Percentiles rank a stretch among this genome's conserved stretches.
These are phyloP conservation scores for Drosophila cardini DNA, from an alignment of 1,140 invertebrate genomes.

Conservation along the genomic window DNA sequence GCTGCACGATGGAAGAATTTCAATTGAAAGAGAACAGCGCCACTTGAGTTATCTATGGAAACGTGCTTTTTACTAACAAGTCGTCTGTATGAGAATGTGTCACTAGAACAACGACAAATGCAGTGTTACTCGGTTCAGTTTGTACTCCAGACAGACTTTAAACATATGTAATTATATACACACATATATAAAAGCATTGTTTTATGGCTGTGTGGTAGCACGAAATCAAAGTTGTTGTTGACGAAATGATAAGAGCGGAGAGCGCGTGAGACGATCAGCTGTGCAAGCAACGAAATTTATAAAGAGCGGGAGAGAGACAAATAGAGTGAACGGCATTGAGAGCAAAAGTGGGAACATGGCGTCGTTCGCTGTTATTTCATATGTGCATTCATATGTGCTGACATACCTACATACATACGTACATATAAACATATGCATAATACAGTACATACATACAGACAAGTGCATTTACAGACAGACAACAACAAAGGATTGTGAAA, in stretches of 20 bases:
- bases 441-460: neutral
- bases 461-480: neutral
- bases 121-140: neutral
- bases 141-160: neutral
- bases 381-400: constrained; percentile 9
- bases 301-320: neutral
- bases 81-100: constrained; percentile 7
- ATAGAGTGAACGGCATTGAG: constrained; percentile 13
- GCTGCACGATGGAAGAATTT: constrained; percentile 48
- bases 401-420: neutral
- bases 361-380: constrained; percentile 29
- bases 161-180: constrained; percentile 1
- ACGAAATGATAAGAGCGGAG: constrained; percentile 39
- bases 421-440: constrained; percentile 6
- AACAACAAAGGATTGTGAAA: constrained; percentile 52
- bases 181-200: constrained; percentile 2
- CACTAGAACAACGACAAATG: neutral
- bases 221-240: constrained; percentile 17
- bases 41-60: constrained; percentile 9
- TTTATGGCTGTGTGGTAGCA: neutral
- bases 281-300: constrained; percentile 8
- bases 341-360: constrained; percentile 42
- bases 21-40: constrained; percentile 22
- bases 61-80: constrained; percentile 10
- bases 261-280: constrained; percentile 45